Base-by-base conservation (phyloP, 2,888 invertebrate genomes). In the Mesorhabditis belari region DNA sequence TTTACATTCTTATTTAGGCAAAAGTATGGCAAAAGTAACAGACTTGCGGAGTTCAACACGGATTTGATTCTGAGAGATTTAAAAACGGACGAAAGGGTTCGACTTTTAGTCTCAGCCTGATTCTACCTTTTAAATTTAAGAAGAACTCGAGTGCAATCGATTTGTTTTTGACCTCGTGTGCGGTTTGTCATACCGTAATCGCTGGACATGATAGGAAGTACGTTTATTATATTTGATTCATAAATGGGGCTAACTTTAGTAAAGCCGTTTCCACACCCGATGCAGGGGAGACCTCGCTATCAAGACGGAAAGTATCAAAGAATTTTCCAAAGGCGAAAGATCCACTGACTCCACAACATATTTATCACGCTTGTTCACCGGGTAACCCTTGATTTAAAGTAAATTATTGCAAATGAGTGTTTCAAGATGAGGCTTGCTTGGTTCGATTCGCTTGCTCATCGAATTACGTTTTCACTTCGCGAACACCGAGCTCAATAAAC, bases 101-200 rank as follows among this genome's bases (percentile, higher is more conserved):
- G 24, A 21, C n/a, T 19, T 44, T 55, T 55, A 21, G n/a, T 54
- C 26, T 17, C 12, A 6, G 12, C 17, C 17, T 24, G 26, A 5
- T 28, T 26, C 24, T 51, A 19, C 4, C 26, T 26, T 58, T 58
- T 25, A 58, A 28, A 26, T 35, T 35, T 35, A 35, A n/a, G 44
- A 35, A 35, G n/a, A 35, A 9, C 12, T n/a, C n/a, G 44, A 17
- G 44, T n/a, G 44, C 12, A 17, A 35, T 35, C n/a, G 44, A 35
- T 35, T n/a, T 35, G 44, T 35, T 35, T 83, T 88, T 89, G 3
- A 35, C 44, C 12, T 86, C 95, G 82, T 84, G 96, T 79, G 89
- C 95, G n/a, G 90, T 95, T 50, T 98, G 96, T 83, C 96, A 98
- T 83, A 96, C 96, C 2, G 96, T 98, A 60, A 92, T 94, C 68